These are phyloP conservation scores for Dendrocincla fuliginosa DNA, from an alignment of 2,797 vertebrate genomes.

Conservation along the genomic window DNA sequence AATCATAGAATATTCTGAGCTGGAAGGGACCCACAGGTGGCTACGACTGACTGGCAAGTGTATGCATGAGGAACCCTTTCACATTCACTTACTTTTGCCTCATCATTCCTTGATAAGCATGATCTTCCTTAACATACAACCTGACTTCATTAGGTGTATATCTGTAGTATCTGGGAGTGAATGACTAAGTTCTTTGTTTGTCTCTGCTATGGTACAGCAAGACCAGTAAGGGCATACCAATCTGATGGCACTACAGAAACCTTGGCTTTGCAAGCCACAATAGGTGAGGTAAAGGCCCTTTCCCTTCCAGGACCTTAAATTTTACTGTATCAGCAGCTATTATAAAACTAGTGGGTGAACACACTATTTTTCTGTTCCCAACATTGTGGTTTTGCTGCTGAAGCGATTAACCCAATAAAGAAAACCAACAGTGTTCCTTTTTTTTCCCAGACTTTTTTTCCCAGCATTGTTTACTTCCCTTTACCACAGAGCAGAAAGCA, in stretches of 20 bases:
- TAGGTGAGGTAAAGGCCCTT: not conserved
- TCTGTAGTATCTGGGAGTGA: not conserved
- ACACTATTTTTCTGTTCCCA: accelerated
- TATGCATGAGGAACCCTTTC: not conserved
- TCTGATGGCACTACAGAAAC: not conserved
- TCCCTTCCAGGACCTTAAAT: not conserved
- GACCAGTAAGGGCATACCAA: not conserved
- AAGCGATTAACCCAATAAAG: not conserved
- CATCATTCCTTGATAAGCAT: not conserved
- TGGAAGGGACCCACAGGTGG: not conserved
- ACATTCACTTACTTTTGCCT: not conserved
- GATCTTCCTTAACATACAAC: not conserved
- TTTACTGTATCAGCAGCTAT: not conserved
- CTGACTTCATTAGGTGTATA: not conserved
- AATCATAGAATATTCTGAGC: not conserved
- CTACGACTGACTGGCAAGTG: not conserved
- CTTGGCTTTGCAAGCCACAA: not conserved
- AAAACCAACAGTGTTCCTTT: not conserved
- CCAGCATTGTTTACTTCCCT: not conserved
- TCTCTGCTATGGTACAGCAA: not conserved
- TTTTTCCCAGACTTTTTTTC: not conserved
- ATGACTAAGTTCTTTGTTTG: not conserved
- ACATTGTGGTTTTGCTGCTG: not conserved
- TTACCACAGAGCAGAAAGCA: not conserved
- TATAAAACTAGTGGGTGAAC: not conserved